Percentiles rank a stretch among this genome's conserved stretches.
Conservation (phyloP, 2,797 vertebrate genomes). For the Apogon talboti region DNA sequence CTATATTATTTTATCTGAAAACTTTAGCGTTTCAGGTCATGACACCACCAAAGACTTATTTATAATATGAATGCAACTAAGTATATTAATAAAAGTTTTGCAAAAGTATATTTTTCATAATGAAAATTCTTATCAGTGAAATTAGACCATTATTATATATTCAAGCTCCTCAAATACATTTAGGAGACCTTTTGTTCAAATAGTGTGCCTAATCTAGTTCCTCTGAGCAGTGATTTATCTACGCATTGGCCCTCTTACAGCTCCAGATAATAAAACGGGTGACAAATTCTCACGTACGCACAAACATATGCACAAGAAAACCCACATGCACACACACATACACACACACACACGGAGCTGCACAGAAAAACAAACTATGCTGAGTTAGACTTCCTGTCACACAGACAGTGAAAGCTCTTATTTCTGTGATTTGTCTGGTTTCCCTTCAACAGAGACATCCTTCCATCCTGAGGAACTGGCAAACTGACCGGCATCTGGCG, state of each 20-base stretch:
- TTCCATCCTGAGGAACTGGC: slow-evolving; percentile 66
- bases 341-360: slow-evolving; percentile 15
- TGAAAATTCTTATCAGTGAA: slow-evolving; percentile 14
- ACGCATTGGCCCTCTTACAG: slow-evolving; percentile 50
- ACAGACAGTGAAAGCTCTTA: slow-evolving; percentile 65
- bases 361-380: slow-evolving; percentile 64
- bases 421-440: slow-evolving; percentile 55
- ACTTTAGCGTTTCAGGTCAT: slow-evolving; percentile 5
- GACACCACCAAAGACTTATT: slow-evolving; percentile 5
- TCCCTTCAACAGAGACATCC: slow-evolving; percentile 60
- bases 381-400: slow-evolving; percentile 76
- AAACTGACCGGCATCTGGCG: slow-evolving; percentile 67
- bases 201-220: slow-evolving; percentile 64
- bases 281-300: slow-evolving; percentile 60
- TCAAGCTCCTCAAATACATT: slow-evolving; percentile 39
- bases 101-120: slow-evolving; percentile 6
- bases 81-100: slow-evolving; percentile 15
- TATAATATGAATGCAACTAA: slow-evolving; percentile 1
- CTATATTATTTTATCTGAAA: slow-evolving; percentile 13
- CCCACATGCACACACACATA: slow-evolving; percentile 25
- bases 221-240: slow-evolving; percentile 58
- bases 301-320: slow-evolving; percentile 35
- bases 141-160: slow-evolving; percentile 30
- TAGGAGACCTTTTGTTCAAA: slow-evolving; percentile 48
- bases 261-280: slow-evolving; percentile 59